Evolutionary conservation across 2,113 vertebrate species (phyloP).

Genomic region (Limnothrissa miodon): DNA sequence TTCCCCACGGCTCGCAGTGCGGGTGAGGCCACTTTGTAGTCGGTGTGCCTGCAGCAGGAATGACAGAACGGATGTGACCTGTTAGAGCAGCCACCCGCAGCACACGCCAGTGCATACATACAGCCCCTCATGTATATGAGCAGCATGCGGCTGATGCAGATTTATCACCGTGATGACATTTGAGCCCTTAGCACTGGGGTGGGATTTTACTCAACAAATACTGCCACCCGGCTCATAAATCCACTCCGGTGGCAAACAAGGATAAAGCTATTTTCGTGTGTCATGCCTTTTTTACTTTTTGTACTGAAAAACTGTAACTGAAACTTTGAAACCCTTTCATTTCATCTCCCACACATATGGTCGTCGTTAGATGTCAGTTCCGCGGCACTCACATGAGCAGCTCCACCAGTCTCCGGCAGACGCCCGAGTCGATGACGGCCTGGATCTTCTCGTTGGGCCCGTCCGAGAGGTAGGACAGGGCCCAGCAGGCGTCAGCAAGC

Average conservation of each 20-base stretch:
- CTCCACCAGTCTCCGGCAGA: conserved; percentile 93
- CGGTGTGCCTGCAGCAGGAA: conserved; percentile 83
- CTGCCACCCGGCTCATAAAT: background rate
- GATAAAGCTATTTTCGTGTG: background rate
- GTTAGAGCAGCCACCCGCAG: background rate
- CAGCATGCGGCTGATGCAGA: background rate
- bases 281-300: no score
- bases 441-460: conserved; percentile 99
- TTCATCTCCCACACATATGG: background rate
- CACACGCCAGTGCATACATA: background rate
- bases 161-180: background rate
- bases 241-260: background rate
- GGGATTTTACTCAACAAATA: background rate
- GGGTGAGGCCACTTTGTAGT: conserved; percentile 97
- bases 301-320: no score
- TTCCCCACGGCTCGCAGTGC: conserved; percentile 96
- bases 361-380: no score
- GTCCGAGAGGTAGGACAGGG: conserved; percentile 95
- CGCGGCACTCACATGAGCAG: conserved; percentile 87
- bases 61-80: background rate
- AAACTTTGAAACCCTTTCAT: no score
- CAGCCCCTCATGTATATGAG: background rate
- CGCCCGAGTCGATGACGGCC: conserved; percentile 95
- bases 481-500: conserved; percentile 97
- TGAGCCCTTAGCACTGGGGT: background rate